Percentiles rank a stretch among this genome's conserved stretches.
Evolutionary conservation across 2,888 invertebrate genomes (phyloP).

Genomic region (Netelia virgata): DNA sequence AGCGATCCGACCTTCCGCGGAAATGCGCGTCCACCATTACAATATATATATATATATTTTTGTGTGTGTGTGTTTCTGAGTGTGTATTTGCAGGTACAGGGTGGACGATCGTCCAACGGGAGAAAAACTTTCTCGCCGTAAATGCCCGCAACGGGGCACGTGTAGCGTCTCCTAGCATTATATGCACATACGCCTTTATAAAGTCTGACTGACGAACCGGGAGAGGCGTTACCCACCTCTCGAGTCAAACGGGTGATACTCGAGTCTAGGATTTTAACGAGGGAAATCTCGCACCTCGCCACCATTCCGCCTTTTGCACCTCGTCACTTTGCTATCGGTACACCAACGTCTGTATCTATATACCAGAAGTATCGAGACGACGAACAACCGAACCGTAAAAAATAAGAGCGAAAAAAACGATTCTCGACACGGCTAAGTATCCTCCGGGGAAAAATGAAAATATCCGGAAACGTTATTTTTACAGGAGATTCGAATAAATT

Average conservation of each 20-base stretch:
- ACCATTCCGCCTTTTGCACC: slow-evolving; percentile 43
- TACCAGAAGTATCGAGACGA: not conserved
- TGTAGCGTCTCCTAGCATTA: slow-evolving; percentile 36
- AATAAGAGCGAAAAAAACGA: not conserved
- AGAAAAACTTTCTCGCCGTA: slow-evolving; percentile 78
- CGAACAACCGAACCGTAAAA: not conserved
- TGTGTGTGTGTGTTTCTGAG: not conserved
- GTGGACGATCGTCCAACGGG: slow-evolving; percentile 49
- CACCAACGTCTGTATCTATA: slow-evolving; percentile 1
- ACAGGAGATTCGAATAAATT: no score
- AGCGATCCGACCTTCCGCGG: slow-evolving; percentile 68
- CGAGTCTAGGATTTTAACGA: slow-evolving; percentile 63
- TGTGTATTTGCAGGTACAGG: not conserved
- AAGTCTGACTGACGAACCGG: not conserved
- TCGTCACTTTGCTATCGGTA: slow-evolving; percentile 44
- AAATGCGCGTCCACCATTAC: slow-evolving; percentile 49
- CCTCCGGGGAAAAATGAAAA: no score
- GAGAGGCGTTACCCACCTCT: no score
- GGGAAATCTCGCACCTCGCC: slow-evolving; percentile 67
- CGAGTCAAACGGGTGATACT: slow-evolving; percentile 23
- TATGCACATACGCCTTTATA: slow-evolving; percentile 46
- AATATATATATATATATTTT: slow-evolving; percentile 8
- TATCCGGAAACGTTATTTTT: no score
- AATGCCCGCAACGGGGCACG: slow-evolving; percentile 68
- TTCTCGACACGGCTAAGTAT: no score